Conservation (phyloP, 92 coral and sea anemone genomes). For the Isaurus tuberculatus region DNA sequence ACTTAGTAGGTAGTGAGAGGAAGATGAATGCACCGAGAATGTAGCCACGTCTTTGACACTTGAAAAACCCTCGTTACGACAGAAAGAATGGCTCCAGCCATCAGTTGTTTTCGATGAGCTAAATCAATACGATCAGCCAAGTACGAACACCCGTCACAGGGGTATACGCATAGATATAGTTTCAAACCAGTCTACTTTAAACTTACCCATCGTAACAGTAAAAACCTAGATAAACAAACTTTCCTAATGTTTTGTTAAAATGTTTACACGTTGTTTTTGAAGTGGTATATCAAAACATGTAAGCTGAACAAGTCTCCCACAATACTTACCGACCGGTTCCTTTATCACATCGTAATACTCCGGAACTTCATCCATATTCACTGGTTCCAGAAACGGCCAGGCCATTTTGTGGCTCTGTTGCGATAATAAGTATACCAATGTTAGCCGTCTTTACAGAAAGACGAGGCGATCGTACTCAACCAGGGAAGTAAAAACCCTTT, state of each 20-base stretch:
- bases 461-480: not conserved
- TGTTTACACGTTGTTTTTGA: not conserved
- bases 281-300: not conserved
- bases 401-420: conserved; percentile 98
- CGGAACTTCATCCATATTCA: conserved; percentile 86
- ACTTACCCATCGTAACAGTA: too few relatives aligned
- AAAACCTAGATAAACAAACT: not conserved
- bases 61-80: too few relatives aligned
- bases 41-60: too few relatives aligned
- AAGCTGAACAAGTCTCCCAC: not conserved
- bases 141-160: too few relatives aligned
- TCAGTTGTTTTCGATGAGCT: too few relatives aligned
- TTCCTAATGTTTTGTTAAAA: not conserved
- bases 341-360: conserved; percentile 88
- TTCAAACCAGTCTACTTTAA: too few relatives aligned
- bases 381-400: conserved; percentile 98
- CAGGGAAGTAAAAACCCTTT: too few relatives aligned
- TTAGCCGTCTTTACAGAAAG: conserved; percentile 3
- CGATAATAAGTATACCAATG: not conserved
- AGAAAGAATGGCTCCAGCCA: too few relatives aligned
- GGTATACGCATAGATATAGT: too few relatives aligned
- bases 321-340: conserved; percentile 91
- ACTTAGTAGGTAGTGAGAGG: too few relatives aligned
- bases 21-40: too few relatives aligned
- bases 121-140: too few relatives aligned